phyloP scores from a whole-genome alignment of 2,888 invertebrate genomes.

The Tupiocoris notatus region DNA sequence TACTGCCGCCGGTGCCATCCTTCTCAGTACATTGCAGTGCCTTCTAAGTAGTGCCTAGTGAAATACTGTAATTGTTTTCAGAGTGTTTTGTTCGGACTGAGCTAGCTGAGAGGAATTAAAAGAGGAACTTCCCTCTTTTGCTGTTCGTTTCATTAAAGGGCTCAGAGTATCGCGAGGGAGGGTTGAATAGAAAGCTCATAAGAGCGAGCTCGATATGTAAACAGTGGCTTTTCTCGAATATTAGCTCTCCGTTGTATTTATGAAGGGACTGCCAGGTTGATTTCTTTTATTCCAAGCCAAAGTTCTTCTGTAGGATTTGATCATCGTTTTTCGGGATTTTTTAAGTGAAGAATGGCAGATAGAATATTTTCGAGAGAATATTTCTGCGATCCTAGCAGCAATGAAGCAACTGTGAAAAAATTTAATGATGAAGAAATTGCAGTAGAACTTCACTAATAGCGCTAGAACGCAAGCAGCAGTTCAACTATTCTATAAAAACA shows the following conservation, averaged over 20 bases:
- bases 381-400: no score
- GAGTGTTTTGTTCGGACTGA: slow-evolving; percentile 15
- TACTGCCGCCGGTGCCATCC: slow-evolving; percentile 1
- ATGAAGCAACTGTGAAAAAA: no score
- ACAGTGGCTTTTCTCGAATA: not conserved
- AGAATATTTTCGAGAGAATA: no score
- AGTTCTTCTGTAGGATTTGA: no score
- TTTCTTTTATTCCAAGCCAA: no score
- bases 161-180: not conserved
- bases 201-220: not conserved
- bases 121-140: slow-evolving; percentile 11
- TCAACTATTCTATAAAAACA: no score
- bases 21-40: not conserved
- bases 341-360: no score
- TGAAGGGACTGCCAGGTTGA: no score
- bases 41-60: slow-evolving; percentile 35
- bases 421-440: no score
- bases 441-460: no score
- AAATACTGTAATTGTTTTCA: slow-evolving; percentile 39
- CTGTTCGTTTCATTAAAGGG: slow-evolving; percentile 19
- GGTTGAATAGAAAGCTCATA: not conserved
- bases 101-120: slow-evolving; percentile 9
- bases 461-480: no score
- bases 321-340: no score
- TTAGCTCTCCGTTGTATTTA: not conserved